Evolutionary conservation across 2,113 vertebrate genomes (phyloP).

Genomic region (Serranochromis macrocephalus): DNA sequence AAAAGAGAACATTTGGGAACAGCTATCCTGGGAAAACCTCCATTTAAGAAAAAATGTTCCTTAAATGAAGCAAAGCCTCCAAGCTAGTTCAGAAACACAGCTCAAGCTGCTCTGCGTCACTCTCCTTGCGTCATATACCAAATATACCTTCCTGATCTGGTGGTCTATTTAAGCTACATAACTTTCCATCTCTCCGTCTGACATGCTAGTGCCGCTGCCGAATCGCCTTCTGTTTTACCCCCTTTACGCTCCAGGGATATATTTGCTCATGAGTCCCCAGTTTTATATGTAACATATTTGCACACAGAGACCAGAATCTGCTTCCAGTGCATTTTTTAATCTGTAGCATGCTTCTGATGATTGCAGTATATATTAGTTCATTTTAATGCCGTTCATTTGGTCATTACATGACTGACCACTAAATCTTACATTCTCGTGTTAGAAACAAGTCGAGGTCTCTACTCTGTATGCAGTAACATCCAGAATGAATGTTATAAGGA

Average conservation of each 20-base stretch:
- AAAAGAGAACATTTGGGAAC: background rate
- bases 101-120: background rate
- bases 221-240: background rate
- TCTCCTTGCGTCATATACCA: background rate
- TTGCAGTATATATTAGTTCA: fast-evolving
- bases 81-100: background rate
- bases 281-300: background rate
- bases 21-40: background rate
- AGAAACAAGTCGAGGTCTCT: background rate
- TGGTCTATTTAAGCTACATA: background rate
- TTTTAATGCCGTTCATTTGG: background rate
- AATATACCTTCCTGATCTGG: background rate
- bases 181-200: background rate
- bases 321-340: background rate
- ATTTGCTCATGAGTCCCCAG: background rate
- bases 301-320: background rate
- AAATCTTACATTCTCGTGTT: background rate
- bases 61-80: background rate
- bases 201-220: no score
- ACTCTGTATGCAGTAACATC: background rate
- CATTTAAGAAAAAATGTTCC: background rate
- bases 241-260: background rate
- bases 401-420: background rate
- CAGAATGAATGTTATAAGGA: background rate
- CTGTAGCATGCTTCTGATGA: background rate